These are phyloP conservation scores for Aricia agestis DNA, from an alignment of 1,140 invertebrate genomes.

Conservation along the genomic window DNA sequence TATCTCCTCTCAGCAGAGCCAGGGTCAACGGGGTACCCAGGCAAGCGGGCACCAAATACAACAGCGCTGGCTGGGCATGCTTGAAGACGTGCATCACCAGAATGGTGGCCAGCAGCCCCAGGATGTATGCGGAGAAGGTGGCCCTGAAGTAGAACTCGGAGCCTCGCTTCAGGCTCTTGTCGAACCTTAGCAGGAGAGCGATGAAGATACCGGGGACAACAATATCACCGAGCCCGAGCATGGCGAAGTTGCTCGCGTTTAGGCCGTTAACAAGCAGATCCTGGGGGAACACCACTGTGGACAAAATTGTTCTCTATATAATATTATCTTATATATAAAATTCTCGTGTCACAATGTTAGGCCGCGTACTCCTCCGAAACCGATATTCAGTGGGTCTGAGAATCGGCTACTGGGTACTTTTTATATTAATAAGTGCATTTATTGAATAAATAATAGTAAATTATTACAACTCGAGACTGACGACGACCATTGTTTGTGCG, in stretches of 20 bases:
- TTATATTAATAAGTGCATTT: no score
- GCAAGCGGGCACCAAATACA: conserved; percentile 98
- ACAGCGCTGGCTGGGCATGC: conserved; percentile 98
- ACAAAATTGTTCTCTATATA: no score
- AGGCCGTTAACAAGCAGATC: conserved; percentile 96
- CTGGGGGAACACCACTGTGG: conserved; percentile 97
- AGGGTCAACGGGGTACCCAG: conserved; percentile 90
- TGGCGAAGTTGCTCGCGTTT: conserved; percentile 95
- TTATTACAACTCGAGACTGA: no score
- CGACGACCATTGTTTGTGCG: no score
- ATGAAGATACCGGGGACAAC: conserved; percentile 99
- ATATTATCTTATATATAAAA: no score
- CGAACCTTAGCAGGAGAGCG: conserved; percentile 96
- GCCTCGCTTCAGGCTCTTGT: conserved; percentile 92
- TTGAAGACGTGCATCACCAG: conserved; percentile 99
- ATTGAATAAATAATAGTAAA: no score
- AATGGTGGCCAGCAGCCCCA: conserved; percentile 95
- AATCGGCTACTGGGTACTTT: no score
- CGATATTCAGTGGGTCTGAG: no score
- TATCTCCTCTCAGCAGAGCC: conserved; percentile 93
- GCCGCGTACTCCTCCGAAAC: no score
- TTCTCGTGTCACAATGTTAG: no score
- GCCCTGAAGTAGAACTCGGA: conserved; percentile 95
- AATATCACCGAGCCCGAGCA: conserved; percentile 99
- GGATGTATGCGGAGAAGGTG: conserved; percentile 95